Conservation (phyloP, 1,140 invertebrate species). For the Drosophila ogumai region DNA sequence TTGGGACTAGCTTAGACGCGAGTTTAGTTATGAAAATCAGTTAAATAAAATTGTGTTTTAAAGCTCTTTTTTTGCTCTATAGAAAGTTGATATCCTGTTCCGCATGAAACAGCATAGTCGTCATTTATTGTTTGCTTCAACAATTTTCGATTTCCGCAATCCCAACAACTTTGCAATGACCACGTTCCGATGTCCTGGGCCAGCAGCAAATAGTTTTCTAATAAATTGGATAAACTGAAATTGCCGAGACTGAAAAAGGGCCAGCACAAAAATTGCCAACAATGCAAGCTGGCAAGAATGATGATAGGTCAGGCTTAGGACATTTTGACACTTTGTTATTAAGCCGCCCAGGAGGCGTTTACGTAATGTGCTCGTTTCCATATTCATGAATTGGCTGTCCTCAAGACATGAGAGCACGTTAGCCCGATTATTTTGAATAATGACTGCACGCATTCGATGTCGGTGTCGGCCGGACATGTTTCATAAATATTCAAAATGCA, state of each 20-base stretch:
- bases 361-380: slow-evolving; percentile 56
- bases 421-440: slow-evolving; percentile 60
- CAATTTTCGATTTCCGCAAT: slow-evolving; percentile 32
- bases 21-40: not conserved
- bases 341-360: slow-evolving; percentile 37
- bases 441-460: slow-evolving; percentile 59
- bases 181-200: slow-evolving; percentile 18
- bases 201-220: slow-evolving; percentile 43
- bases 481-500: slow-evolving; percentile 76
- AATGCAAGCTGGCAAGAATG: slow-evolving; percentile 26
- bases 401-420: slow-evolving; percentile 16
- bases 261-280: slow-evolving; percentile 22
- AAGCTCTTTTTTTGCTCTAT: not conserved
- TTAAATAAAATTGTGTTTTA: not conserved
- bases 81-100: not conserved
- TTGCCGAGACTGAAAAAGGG: slow-evolving; percentile 18
- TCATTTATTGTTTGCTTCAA: slow-evolving; percentile 27
- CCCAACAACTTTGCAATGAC: slow-evolving; percentile 19
- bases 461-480: slow-evolving; percentile 23
- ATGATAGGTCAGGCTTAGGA: slow-evolving; percentile 1
- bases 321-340: slow-evolving; percentile 44
- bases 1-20: not conserved
- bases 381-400: slow-evolving; percentile 56
- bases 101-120: not conserved
- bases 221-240: slow-evolving; percentile 46